Evolutionary conservation across 2,113 vertebrate species (phyloP), one percentile per base, ranked within the genome.

Genomic region (Gambusia holbrooki): DNA sequence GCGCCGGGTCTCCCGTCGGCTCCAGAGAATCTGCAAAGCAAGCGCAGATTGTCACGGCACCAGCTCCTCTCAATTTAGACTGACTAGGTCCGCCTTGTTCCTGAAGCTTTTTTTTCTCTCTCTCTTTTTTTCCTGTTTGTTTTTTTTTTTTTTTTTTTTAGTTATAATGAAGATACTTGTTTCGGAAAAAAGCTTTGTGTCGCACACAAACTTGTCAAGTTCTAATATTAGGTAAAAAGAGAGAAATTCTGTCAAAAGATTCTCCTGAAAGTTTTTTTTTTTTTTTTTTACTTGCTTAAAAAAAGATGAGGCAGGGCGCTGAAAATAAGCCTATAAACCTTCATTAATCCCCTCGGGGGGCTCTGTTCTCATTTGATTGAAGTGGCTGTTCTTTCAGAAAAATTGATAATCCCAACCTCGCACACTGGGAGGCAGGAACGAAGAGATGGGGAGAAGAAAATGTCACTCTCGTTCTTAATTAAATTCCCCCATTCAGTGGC

Each of bases 391-490:
- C 85, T 87, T 82, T 89, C 37, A 87, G 74, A 87, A 85, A 88
- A 84, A 92, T 68, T 83, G 86, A 93, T 89, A 87, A 90, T 90
- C 81, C 82, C 54, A 91, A 81, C 33, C 73, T 71, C 0, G 29
- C 79, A 71, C 79, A 83, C 69, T 66, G 76, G 62, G 73, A 88
- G 28, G 40, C 62, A 48, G 58, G 48, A 66, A 81, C 28, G 80
- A 68, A 29, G 45, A 69, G 66, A 69, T 33, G 35, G 60, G 51
- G 54, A 30, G 69, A 67, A 61, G 73, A 80, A 91, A 87, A 88
- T 92, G 83, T 88, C 74, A 84, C 78, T 84, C 90, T 89, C 66
- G 30, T 84, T 92, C 89, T 90, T 91, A 92, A 93, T 93, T 92
- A 93, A 84, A 87, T 79, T 76, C 54, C 13, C 35, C 62, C 45